Percentiles rank a stretch among this genome's conserved stretches.
phyloP scores from a whole-genome alignment of 2,113 vertebrate species.

The Ornithorhynchus anatinus region DNA sequence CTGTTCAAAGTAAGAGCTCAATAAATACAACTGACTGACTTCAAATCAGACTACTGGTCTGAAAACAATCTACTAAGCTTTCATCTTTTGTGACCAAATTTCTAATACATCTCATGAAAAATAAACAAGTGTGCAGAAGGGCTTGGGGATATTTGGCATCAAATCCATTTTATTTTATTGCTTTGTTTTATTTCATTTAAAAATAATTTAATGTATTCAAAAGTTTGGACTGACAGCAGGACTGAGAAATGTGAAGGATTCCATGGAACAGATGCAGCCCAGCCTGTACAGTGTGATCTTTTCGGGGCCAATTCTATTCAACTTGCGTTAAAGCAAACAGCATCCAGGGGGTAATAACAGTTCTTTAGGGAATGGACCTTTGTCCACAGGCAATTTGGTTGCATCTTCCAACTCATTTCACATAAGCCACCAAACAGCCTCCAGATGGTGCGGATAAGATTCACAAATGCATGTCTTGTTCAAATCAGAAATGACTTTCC shows the following conservation, averaged over 20 bases:
- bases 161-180: background rate
- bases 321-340: background rate
- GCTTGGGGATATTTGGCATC: background rate
- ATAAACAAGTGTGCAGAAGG: background rate
- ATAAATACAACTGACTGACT: too few relatives aligned
- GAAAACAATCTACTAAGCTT: background rate
- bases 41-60: background rate
- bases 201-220: background rate
- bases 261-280: background rate
- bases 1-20: too few relatives aligned
- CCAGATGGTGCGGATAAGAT: background rate
- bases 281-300: background rate
- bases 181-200: conserved; percentile 9
- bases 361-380: background rate
- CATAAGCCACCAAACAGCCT: background rate
- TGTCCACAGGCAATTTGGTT: background rate
- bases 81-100: conserved; percentile 8
- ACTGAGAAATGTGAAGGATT: background rate
- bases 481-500: conserved; percentile 43
- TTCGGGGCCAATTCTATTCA: background rate
- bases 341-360: background rate
- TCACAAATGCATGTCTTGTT: conserved; percentile 42
- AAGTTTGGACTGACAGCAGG: background rate
- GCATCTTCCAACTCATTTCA: background rate
- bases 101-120: conserved; percentile 30